Evolutionary conservation across 2,797 vertebrate genomes (phyloP).

Genomic region (Garrulus glandarius): DNA sequence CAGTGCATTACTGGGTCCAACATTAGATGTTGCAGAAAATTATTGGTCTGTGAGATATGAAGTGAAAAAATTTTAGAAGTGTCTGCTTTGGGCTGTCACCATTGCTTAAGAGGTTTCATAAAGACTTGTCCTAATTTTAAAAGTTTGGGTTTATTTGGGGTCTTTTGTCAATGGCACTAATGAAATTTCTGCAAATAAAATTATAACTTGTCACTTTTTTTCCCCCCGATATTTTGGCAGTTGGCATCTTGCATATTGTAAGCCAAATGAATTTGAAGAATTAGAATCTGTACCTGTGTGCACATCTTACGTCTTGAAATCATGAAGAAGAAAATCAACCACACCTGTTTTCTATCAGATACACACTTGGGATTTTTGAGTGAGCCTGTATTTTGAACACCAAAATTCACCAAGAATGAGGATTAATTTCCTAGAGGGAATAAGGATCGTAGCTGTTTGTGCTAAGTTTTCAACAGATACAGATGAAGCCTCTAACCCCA

Average conservation of each 20-base stretch:
- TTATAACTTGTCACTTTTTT: neutral
- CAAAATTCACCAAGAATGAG: neutral
- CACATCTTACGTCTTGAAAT: neutral
- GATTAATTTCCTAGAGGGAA: neutral
- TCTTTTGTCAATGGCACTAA: neutral
- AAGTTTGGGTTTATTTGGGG: neutral
- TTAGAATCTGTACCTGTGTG: neutral
- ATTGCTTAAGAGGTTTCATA: neutral
- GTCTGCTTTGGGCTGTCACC: neutral
- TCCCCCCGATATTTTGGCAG: neutral
- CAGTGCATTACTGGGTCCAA: neutral
- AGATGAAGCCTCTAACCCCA: neutral
- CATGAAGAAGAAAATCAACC: neutral
- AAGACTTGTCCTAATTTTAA: neutral
- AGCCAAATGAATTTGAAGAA: neutral
- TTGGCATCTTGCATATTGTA: neutral
- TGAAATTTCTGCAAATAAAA: neutral
- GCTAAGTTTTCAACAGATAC: neutral
- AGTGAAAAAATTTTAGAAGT: neutral
- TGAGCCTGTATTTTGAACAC: neutral
- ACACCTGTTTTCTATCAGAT: neutral
- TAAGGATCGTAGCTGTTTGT: neutral
- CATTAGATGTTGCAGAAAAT: neutral
- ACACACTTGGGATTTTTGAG: neutral
- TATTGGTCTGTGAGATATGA: neutral